Conservation (phyloP, 1,140 invertebrate species). For the Zaprionus capensis region DNA sequence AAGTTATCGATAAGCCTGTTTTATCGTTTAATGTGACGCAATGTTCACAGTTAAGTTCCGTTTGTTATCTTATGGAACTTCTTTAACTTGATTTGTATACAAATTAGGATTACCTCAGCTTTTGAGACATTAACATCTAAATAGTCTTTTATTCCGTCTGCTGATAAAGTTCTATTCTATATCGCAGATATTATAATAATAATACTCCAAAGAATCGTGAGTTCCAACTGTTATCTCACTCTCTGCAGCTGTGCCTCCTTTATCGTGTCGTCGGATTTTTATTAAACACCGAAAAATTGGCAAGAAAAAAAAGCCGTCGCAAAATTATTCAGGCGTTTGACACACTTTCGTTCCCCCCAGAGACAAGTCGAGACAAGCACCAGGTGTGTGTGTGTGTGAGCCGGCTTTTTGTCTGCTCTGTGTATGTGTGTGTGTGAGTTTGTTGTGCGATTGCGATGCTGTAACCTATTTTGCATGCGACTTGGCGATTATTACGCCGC, state of each 20-base stretch:
- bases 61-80: not conserved
- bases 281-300: constrained; percentile 58
- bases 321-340: constrained; percentile 80
- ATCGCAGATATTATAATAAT: constrained; percentile 1
- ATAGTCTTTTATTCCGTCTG: not conserved
- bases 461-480: constrained; percentile 81
- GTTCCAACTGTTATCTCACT: not conserved
- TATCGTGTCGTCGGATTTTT: constrained; percentile 15
- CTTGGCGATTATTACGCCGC: constrained; percentile 56
- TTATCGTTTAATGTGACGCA: not conserved
- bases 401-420: constrained; percentile 45
- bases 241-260: constrained; percentile 1
- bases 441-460: constrained; percentile 55
- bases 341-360: constrained; percentile 70
- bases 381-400: constrained; percentile 18
- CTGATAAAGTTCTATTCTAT: not conserved
- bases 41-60: not conserved
- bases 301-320: constrained; percentile 22
- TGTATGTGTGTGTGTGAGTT: constrained; percentile 19
- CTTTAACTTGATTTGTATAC: not conserved
- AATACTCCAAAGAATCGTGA: not conserved
- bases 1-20: not conserved
- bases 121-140: not conserved
- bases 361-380: constrained; percentile 23
- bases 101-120: constrained; percentile 5